Percentiles rank a stretch among this genome's conserved stretches.
Evolutionary conservation across 2,888 invertebrate species (phyloP).

Genomic region (Tetranychus piercei): DNA sequence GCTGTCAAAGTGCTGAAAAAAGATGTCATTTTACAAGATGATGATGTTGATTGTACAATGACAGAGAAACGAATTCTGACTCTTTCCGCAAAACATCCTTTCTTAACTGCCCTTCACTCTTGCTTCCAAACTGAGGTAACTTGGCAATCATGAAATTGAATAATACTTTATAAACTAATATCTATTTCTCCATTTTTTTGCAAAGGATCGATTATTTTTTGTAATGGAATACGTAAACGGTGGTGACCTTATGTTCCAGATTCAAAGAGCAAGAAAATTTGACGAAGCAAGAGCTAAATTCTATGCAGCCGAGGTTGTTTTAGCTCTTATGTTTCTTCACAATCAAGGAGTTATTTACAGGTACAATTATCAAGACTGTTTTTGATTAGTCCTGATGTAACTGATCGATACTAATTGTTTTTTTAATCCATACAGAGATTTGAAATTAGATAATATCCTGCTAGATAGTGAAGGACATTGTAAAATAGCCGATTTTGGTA

Average conservation of each 20-base stretch:
- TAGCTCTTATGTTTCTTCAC: conserved; percentile 92
- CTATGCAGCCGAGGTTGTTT: conserved; percentile 94
- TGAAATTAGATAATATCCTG: conserved; percentile 94
- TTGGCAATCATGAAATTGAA: conserved; percentile 9
- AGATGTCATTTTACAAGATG: conserved; percentile 93
- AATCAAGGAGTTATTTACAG: conserved; percentile 85
- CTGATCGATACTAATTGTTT: not conserved
- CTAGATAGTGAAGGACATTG: conserved; percentile 87
- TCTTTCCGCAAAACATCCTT: conserved; percentile 90
- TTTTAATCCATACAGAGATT: conserved; percentile 47
- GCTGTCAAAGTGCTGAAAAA: conserved; percentile 69
- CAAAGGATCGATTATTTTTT: conserved; percentile 74
- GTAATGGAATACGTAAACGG: conserved; percentile 99
- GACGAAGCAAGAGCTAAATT: conserved; percentile 83
- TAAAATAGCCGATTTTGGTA: conserved; percentile 66
- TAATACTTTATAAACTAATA: not conserved
- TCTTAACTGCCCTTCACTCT: conserved; percentile 86
- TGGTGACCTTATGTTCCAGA: conserved; percentile 97
- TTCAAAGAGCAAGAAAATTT: conserved; percentile 90
- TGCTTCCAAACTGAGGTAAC: conserved; percentile 78
- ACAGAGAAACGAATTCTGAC: conserved; percentile 92
- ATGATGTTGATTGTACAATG: conserved; percentile 98
- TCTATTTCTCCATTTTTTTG: conserved; percentile 18
- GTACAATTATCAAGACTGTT: conserved; percentile 30
- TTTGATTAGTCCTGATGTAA: not conserved